Percentiles rank a stretch among this genome's conserved stretches.
Conservation (phyloP, 2,888 invertebrate species). For the Pachliopta kotzebuea region DNA sequence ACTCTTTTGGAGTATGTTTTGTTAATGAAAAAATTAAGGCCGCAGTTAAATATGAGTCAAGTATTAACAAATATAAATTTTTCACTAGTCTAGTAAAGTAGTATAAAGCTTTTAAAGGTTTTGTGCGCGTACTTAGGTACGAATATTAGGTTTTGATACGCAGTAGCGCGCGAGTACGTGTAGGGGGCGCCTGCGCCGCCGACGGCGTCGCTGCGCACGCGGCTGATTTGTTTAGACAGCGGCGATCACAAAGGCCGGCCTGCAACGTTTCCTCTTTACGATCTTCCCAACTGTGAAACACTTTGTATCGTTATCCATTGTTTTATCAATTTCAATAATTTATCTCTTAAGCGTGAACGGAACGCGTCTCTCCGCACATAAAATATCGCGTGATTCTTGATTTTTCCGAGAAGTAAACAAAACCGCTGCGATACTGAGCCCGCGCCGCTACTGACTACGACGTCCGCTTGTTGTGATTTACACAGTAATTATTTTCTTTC, state of each 20-base stretch:
- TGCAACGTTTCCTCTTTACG: constrained; percentile 75
- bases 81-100: too few relatives aligned
- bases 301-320: constrained; percentile 73
- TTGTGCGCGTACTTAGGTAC: too few relatives aligned
- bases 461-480: constrained; percentile 27
- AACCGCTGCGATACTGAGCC: constrained; percentile 29
- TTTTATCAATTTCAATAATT: constrained; percentile 79
- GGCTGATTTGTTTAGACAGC: constrained; percentile 71
- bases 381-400: constrained; percentile 58
- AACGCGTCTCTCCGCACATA: constrained; percentile 64
- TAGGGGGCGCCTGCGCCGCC: constrained; percentile 29
- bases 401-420: constrained; percentile 53
- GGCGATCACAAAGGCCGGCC: constrained; percentile 70
- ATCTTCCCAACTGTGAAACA: constrained; percentile 72
- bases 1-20: too few relatives aligned
- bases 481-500: constrained; percentile 26
- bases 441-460: constrained; percentile 34
- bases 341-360: constrained; percentile 67
- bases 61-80: too few relatives aligned
- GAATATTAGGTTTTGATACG: too few relatives aligned
- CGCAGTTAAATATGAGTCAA: too few relatives aligned
- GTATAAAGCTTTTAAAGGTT: too few relatives aligned
- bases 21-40: too few relatives aligned
- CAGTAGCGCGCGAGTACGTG: too few relatives aligned
- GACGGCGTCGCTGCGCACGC: constrained; percentile 41